Percentiles rank a stretch among this genome's conserved stretches.
These are phyloP conservation scores for Polymixis lichenea DNA, from an alignment of 2,888 invertebrate species.

Conservation along the genomic window DNA sequence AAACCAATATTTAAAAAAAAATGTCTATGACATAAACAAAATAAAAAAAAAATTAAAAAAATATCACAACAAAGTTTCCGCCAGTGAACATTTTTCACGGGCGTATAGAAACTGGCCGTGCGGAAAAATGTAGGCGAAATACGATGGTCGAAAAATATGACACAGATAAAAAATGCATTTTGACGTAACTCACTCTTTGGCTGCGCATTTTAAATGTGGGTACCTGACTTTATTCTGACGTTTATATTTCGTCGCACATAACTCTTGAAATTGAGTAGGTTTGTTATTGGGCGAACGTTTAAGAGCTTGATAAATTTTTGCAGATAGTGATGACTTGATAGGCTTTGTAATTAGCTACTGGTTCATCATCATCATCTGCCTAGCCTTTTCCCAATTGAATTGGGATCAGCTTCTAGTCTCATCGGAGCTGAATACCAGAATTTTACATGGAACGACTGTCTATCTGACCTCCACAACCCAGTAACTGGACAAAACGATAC, in stretches of 20 bases:
- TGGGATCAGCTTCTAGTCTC: too few relatives aligned
- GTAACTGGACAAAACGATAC: too few relatives aligned
- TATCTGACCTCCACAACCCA: too few relatives aligned
- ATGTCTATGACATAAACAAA: background rate
- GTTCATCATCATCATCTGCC: too few relatives aligned
- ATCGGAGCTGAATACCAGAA: too few relatives aligned
- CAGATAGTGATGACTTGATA: too few relatives aligned
- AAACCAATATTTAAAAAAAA: slow-evolving; percentile 13
- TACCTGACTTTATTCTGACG: slow-evolving; percentile 1
- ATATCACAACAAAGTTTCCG: slow-evolving; percentile 8
- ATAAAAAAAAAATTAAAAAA: slow-evolving; percentile 20
- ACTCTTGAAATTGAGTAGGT: background rate
- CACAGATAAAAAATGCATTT: slow-evolving; percentile 46
- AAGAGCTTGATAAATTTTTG: background rate
- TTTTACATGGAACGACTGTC: too few relatives aligned
- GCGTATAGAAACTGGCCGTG: slow-evolving; percentile 25
- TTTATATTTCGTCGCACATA: background rate
- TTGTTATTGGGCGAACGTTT: background rate
- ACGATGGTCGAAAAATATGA: slow-evolving; percentile 44
- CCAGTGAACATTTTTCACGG: slow-evolving; percentile 50
- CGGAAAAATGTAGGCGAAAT: slow-evolving; percentile 45
- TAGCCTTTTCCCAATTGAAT: too few relatives aligned
- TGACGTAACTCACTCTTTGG: slow-evolving; percentile 19
- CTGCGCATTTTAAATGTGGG: slow-evolving; percentile 22
- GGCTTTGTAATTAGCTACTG: too few relatives aligned